These are phyloP conservation scores for Hesperia comma DNA, from an alignment of 2,888 invertebrate species.

Conservation along the genomic window DNA sequence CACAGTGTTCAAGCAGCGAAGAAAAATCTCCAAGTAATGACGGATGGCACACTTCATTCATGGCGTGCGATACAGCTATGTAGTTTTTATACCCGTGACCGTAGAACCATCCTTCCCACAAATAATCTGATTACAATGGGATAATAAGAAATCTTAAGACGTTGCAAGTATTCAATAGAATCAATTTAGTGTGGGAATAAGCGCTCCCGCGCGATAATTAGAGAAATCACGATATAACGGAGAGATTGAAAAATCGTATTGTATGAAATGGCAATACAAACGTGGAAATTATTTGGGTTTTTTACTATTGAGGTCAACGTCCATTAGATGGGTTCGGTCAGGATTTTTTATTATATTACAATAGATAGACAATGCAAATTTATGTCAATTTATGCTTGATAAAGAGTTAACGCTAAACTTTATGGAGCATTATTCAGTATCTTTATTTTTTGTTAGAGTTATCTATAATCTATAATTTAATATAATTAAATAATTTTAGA, in stretches of 20 bases:
- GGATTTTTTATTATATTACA: no score
- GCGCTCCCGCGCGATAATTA: constrained; percentile 42
- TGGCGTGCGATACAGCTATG: constrained; percentile 38
- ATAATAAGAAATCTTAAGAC: constrained; percentile 35
- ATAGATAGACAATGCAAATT: no score
- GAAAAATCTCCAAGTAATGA: constrained; percentile 19
- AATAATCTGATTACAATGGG: constrained; percentile 40
- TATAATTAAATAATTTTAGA: no score
- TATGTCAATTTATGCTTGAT: no score
- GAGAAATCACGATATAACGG: constrained; percentile 44
- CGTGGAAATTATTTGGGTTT: constrained; percentile 10
- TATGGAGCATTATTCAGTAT: no score
- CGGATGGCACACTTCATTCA: constrained; percentile 36
- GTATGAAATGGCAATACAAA: constrained; percentile 23
- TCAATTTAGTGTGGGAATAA: constrained; percentile 33
- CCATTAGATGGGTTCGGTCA: no score
- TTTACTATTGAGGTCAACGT: neutral
- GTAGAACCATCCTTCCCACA: constrained; percentile 41
- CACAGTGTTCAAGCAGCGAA: constrained; percentile 27
- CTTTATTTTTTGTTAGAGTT: no score
- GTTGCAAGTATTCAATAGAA: constrained; percentile 21
- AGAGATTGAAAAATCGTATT: constrained; percentile 31
- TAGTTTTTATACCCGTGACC: constrained; percentile 38
- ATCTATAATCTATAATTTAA: no score
- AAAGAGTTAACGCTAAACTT: no score